Percentiles rank a stretch among this genome's conserved stretches.
Evolutionary conservation across 92 coral and sea anemone species (phyloP).

Genomic region (Chrysogorgia sp.): DNA sequence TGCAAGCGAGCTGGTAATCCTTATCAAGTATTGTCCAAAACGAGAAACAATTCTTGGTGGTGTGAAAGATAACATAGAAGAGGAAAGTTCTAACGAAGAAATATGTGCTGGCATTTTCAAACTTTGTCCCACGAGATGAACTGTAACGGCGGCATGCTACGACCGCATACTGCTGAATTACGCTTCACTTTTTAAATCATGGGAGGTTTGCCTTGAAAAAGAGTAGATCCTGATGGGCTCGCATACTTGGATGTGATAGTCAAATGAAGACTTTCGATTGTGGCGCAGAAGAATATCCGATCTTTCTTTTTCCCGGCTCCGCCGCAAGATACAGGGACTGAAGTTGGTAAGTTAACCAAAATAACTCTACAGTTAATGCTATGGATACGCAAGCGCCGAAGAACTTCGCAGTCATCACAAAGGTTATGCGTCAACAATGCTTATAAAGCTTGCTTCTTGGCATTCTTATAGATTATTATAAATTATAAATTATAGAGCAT

Average conservation of each 20-base stretch:
- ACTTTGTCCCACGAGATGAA: slow-evolving; percentile 61
- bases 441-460: no score
- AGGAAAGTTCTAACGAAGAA: no score
- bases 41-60: slow-evolving; percentile 44
- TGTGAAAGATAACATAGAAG: slow-evolving; percentile 43
- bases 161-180: slow-evolving; percentile 9
- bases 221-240: slow-evolving; percentile 62
- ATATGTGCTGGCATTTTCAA: slow-evolving; percentile 33
- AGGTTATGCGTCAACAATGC: no score
- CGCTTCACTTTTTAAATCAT: slow-evolving; percentile 41
- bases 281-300: no score
- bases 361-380: no score
- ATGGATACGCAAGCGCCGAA: no score
- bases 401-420: no score
- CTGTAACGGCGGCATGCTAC: slow-evolving; percentile 31
- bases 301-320: no score
- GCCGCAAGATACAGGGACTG: no score
- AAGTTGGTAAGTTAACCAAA: no score
- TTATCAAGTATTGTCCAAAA: slow-evolving; percentile 49
- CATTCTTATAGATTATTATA: no score
- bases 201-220: slow-evolving; percentile 60
- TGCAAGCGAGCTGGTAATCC: slow-evolving; percentile 44
- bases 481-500: no score
- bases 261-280: slow-evolving; percentile 61
- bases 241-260: slow-evolving; percentile 60